These are phyloP conservation scores for Gymnogyps californianus DNA, from an alignment of 2,113 vertebrate species.

Conservation along the genomic window DNA sequence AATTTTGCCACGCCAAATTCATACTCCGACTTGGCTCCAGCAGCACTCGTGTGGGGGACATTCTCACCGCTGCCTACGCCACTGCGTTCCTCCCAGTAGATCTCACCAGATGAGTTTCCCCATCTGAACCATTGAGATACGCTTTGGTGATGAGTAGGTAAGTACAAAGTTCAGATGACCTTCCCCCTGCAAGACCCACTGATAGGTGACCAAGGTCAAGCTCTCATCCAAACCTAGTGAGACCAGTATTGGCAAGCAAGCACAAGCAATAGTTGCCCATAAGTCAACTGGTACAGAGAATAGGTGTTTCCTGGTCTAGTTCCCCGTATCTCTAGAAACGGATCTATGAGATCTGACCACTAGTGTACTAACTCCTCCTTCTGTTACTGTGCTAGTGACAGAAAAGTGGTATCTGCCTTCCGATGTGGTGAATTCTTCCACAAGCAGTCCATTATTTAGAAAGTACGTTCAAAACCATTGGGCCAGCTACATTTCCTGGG, in stretches of 20 bases:
- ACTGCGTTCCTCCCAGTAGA: neutral
- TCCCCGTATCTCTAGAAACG: neutral
- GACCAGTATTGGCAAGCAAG: neutral
- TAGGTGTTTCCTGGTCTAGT: neutral
- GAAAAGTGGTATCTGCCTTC: neutral
- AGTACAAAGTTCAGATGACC: neutral
- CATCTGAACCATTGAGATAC: neutral
- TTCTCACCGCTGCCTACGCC: neutral
- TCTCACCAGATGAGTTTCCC: neutral
- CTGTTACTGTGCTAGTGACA: neutral
- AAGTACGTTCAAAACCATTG: neutral
- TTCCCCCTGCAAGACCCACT: neutral
- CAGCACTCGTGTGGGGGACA: neutral
- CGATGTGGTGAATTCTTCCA: neutral
- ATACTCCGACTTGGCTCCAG: rapidly evolving
- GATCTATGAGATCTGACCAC: neutral
- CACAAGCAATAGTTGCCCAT: neutral
- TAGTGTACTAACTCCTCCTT: neutral
- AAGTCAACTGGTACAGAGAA: neutral
- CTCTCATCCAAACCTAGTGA: neutral
- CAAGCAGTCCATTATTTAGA: neutral
- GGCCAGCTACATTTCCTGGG: neutral
- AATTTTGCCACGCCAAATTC: rapidly evolving
- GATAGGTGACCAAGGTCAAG: neutral
- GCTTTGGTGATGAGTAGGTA: neutral